phyloP scores from a whole-genome alignment of 1,140 invertebrate species.

The Caenorhabditis brenneri region DNA sequence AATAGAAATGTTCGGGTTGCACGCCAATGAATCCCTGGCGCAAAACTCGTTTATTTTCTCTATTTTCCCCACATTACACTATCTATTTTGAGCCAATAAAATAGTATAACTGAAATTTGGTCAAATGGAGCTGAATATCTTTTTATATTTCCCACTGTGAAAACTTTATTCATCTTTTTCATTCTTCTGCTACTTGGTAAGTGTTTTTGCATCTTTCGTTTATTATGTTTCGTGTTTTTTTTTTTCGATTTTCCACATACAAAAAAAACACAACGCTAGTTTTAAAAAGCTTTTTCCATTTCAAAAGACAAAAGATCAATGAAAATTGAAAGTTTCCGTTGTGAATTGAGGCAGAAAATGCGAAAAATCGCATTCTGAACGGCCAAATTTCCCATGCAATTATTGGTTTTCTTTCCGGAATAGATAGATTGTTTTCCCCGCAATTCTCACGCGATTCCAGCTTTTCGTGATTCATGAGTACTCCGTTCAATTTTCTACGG shows the following conservation, averaged over 20 bases:
- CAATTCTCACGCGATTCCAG: not conserved
- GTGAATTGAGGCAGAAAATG: conserved; percentile 30
- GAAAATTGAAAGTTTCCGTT: not conserved
- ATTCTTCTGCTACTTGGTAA: too few species aligned
- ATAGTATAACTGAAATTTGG: not conserved
- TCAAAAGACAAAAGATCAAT: not conserved
- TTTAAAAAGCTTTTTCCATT: not conserved
- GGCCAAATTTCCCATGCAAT: conserved; percentile 14
- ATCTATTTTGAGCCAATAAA: not conserved
- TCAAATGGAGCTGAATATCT: too few species aligned
- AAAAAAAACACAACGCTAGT: not conserved
- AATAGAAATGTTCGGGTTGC: not conserved
- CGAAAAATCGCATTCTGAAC: not conserved
- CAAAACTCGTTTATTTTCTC: not conserved
- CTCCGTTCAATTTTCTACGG: too few species aligned
- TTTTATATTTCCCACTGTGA: too few species aligned
- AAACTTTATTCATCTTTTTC: too few species aligned
- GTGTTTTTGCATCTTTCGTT: too few species aligned
- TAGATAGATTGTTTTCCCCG: not conserved
- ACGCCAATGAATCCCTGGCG: not conserved
- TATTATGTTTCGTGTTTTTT: too few species aligned
- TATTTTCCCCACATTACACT: not conserved
- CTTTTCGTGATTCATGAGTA: not conserved
- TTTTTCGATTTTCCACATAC: too few species aligned
- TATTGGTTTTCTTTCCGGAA: not conserved